These are phyloP conservation scores for Zonotrichia albicollis DNA, from an alignment of 2,797 vertebrate genomes.

Conservation along the genomic window DNA sequence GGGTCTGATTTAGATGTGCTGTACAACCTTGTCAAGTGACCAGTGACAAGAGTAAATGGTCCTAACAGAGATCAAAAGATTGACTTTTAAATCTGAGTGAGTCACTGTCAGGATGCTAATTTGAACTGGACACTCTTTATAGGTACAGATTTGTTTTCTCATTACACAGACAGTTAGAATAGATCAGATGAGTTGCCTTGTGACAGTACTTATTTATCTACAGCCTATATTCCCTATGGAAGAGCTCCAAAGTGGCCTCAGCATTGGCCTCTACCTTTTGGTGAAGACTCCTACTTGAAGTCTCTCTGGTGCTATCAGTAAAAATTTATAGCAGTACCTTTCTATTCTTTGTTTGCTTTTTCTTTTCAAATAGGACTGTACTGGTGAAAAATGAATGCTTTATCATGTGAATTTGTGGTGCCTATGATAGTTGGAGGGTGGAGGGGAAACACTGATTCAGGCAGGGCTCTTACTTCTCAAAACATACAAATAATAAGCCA, in stretches of 20 bases:
- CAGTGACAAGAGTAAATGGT: neutral
- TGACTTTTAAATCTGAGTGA: constrained; percentile 23
- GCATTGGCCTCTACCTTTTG: neutral
- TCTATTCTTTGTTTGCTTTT: neutral
- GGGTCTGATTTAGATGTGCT: neutral
- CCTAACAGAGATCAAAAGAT: neutral
- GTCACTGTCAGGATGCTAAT: neutral
- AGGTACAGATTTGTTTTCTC: neutral
- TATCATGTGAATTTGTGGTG: neutral
- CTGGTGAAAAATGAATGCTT: neutral
- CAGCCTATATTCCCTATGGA: neutral
- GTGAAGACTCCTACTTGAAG: neutral
- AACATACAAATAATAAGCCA: neutral
- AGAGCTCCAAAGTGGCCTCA: neutral
- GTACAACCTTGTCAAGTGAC: neutral
- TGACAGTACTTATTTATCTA: neutral
- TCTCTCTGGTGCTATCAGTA: neutral
- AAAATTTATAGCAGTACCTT: neutral
- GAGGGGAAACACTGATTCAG: neutral
- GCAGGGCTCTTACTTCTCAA: neutral
- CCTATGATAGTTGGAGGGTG: neutral
- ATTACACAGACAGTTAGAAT: neutral
- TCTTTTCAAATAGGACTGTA: neutral
- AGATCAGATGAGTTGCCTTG: neutral
- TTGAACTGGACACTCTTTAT: neutral